These are phyloP conservation scores for Sclerodermus sp. DNA, from an alignment of 2,888 invertebrate species.

Conservation along the genomic window DNA sequence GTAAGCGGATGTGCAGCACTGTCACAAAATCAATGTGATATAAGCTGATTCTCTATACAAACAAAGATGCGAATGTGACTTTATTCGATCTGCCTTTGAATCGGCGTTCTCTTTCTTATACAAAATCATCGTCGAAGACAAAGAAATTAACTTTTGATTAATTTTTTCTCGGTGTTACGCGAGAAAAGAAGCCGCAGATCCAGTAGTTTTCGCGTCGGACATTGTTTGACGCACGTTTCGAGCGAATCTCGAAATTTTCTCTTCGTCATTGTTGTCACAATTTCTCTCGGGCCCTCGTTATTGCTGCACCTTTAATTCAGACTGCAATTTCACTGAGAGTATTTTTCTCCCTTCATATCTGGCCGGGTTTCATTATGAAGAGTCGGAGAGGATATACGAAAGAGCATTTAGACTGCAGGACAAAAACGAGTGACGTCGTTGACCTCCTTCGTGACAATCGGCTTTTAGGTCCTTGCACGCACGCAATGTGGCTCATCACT, in stretches of 20 bases:
- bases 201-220: too few species aligned
- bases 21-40: too few species aligned
- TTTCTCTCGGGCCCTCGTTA: slow-evolving; percentile 4
- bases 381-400: slow-evolving; percentile 5
- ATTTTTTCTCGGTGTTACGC: too few species aligned
- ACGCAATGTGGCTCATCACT: slow-evolving; percentile 8
- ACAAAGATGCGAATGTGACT: too few species aligned
- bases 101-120: too few species aligned
- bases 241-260: not conserved
- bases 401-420: slow-evolving; percentile 17
- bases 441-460: slow-evolving; percentile 28
- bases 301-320: not conserved
- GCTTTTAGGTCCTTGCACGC: slow-evolving; percentile 12
- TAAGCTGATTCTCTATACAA: too few species aligned
- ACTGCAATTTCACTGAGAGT: not conserved
- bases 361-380: slow-evolving; percentile 7
- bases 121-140: too few species aligned
- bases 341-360: not conserved
- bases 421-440: slow-evolving; percentile 23
- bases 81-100: too few species aligned
- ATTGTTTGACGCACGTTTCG: too few species aligned
- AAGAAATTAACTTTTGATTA: too few species aligned
- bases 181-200: too few species aligned
- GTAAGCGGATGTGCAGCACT: too few species aligned
- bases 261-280: not conserved